Conservation (phyloP, 2,113 vertebrate genomes). For the Peromyscus polionotus region DNA sequence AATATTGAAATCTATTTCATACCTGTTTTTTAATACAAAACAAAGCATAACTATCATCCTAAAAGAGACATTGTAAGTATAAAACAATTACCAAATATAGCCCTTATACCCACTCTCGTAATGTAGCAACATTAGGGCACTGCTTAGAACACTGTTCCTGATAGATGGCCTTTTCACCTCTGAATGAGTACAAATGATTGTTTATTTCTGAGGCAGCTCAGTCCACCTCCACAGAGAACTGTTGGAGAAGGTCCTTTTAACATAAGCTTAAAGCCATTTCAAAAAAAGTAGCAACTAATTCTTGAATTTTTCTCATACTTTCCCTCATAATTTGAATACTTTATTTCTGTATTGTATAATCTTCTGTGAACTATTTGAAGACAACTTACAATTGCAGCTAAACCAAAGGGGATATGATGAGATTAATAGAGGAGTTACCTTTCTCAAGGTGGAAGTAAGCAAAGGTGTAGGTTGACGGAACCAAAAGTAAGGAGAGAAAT, state of each 20-base stretch:
- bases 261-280: background rate
- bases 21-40: background rate
- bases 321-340: constrained; percentile 13
- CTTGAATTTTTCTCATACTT: background rate
- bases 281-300: constrained; percentile 3
- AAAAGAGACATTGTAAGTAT: background rate
- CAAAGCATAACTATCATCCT: background rate
- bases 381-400: background rate
- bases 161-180: background rate
- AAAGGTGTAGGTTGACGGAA: background rate
- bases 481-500: background rate
- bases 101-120: background rate
- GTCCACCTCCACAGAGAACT: background rate
- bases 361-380: background rate
- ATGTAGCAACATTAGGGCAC: background rate
- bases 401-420: background rate
- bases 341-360: background rate
- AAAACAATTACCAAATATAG: background rate
- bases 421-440: background rate
- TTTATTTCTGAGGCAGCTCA: background rate
- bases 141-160: background rate
- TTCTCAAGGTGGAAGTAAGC: background rate
- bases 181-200: background rate
- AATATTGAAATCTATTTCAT: background rate
- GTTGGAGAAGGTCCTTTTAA: constrained; percentile 34